These are phyloP conservation scores for Rhinolophus ferrumequinum DNA, from an alignment of 2,113 vertebrate genomes.

Conservation along the genomic window DNA sequence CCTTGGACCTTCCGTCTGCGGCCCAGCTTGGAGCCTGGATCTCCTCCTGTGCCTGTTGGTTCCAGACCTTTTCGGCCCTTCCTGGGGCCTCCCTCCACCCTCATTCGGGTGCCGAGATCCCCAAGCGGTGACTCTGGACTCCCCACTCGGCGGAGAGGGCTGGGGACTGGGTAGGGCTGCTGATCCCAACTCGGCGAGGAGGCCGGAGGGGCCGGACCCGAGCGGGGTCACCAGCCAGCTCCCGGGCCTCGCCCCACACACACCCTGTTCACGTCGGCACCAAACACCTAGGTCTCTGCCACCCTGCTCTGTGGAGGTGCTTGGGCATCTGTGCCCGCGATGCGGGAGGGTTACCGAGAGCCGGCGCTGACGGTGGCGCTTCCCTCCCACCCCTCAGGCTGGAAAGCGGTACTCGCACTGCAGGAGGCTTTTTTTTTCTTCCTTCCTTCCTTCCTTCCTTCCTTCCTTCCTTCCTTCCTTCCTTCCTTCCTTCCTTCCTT, in stretches of 20 bases:
- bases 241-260: not conserved
- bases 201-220: not conserved
- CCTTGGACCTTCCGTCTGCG: not conserved
- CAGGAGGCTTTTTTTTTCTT: not conserved
- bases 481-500: no score
- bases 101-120: constrained; percentile 38
- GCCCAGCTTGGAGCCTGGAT: not conserved
- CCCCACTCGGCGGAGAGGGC: not conserved
- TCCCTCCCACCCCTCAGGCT: not conserved
- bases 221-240: not conserved
- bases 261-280: not conserved
- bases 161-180: not conserved
- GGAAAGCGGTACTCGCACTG: not conserved
- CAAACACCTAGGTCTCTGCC: not conserved
- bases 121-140: not conserved
- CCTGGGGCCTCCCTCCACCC: constrained; percentile 44
- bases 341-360: not conserved
- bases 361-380: not conserved
- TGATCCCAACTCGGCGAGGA: not conserved
- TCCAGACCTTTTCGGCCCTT: not conserved
- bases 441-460: no score
- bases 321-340: not conserved
- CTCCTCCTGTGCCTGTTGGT: not conserved
- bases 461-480: no score
- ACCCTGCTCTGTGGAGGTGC: not conserved